These are phyloP conservation scores for Phenacoccus solenopsis DNA, from an alignment of 1,140 invertebrate genomes.

Conservation along the genomic window DNA sequence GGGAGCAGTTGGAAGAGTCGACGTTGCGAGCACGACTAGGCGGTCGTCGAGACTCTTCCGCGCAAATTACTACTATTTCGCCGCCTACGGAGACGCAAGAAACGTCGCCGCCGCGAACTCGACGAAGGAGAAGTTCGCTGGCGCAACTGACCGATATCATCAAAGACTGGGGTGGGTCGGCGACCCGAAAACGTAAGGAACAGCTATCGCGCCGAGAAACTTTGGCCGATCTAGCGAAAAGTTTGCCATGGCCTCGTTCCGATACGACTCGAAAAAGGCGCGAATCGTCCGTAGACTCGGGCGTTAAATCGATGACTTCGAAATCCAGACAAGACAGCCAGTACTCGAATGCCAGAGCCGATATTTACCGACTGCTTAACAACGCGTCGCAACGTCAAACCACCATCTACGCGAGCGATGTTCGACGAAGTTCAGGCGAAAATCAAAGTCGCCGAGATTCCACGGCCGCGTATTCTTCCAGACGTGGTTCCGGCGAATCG, in stretches of 20 bases:
- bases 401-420: background rate
- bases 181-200: conserved; percentile 39
- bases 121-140: conserved; percentile 62
- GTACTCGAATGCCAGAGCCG: conserved; percentile 40
- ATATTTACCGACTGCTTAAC: conserved; percentile 56
- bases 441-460: conserved; percentile 19
- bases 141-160: conserved; percentile 77
- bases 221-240: conserved; percentile 62
- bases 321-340: conserved; percentile 46
- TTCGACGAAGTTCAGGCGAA: conserved; percentile 10
- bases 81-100: conserved; percentile 57
- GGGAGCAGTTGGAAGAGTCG: conserved; percentile 71
- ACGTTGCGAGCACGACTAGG: conserved; percentile 57
- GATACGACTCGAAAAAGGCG: conserved; percentile 46
- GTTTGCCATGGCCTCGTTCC: conserved; percentile 53
- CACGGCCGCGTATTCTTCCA: conserved; percentile 26
- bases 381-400: conserved; percentile 22
- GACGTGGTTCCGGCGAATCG: conserved; percentile 50
- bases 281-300: conserved; percentile 68
- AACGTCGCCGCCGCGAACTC: conserved; percentile 44
- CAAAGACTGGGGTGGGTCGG: conserved; percentile 63
- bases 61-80: conserved; percentile 71
- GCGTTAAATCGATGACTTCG: conserved; percentile 55
- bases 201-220: conserved; percentile 61
- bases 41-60: conserved; percentile 69